Conservation (phyloP, 2,113 vertebrate genomes). For the Etheostoma cragini region DNA sequence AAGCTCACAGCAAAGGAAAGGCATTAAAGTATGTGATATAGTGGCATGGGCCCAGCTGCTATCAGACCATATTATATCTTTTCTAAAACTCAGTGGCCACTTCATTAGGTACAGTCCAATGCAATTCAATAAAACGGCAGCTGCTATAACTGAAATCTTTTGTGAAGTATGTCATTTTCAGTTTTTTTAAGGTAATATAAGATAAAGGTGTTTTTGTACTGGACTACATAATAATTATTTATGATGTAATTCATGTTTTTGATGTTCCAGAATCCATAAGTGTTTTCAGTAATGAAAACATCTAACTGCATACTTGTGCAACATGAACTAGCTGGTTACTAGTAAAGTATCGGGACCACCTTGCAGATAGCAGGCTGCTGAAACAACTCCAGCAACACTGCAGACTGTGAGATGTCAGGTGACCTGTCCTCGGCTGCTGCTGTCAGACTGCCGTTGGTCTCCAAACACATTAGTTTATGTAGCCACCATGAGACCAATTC, state of each 20-base stretch:
- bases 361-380: not conserved
- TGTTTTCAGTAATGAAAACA: not conserved
- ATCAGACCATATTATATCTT: not conserved
- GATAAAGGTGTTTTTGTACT: not conserved
- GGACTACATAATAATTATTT: not conserved
- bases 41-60: not conserved
- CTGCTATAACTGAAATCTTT: not conserved
- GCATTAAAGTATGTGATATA: not conserved
- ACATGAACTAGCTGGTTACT: not conserved
- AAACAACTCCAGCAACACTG: slow-evolving; percentile 5
- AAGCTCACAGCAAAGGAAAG: not conserved
- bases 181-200: not conserved
- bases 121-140: not conserved
- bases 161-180: not conserved
- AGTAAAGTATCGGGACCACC: not conserved
- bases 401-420: slow-evolving; percentile 26
- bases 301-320: not conserved
- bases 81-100: not conserved
- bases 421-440: slow-evolving; percentile 42
- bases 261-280: not conserved
- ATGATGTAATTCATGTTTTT: too few species aligned
- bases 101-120: not conserved
- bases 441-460: slow-evolving; percentile 52
- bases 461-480: slow-evolving; percentile 72
- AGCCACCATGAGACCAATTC: slow-evolving; percentile 68